A percentile compares a stretch with the other conserved stretches of the same genome.
phyloP scores from a whole-genome alignment of 2,888 invertebrate species.

The Eupsilia transversa region DNA sequence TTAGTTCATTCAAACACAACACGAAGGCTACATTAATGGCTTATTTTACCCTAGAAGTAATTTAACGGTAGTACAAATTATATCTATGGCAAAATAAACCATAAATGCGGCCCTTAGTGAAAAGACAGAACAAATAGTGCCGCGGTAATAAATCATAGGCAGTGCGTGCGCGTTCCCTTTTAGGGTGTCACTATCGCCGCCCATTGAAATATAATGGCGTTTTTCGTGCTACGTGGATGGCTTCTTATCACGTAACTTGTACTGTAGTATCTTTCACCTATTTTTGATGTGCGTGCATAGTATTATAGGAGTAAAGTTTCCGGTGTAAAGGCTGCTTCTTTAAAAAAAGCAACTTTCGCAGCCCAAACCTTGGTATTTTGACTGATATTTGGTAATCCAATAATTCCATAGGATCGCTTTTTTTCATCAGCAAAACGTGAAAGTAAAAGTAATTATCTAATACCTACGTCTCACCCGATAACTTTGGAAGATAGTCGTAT shows the following conservation, averaged over 20 bases:
- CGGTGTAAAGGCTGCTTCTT: not conserved
- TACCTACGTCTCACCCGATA: not conserved
- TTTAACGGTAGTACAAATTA: constrained; percentile 18
- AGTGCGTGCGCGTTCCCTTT: constrained; percentile 55
- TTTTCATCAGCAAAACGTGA: not conserved
- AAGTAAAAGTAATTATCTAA: not conserved
- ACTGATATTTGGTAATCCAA: not conserved
- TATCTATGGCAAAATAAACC: constrained; percentile 24
- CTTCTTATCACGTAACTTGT: constrained; percentile 51
- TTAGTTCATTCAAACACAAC: not conserved
- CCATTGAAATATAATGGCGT: constrained; percentile 40
- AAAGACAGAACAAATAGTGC: constrained; percentile 45
- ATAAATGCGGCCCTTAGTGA: constrained; percentile 25
- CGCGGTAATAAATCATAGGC: constrained; percentile 44
- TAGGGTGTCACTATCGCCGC: constrained; percentile 51
- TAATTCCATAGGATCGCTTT: not conserved
- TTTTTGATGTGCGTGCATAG: constrained; percentile 13
- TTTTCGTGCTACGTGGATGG: constrained; percentile 40
- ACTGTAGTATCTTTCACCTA: constrained; percentile 10
- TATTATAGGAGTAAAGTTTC: not conserved
- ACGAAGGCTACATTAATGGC: not conserved
- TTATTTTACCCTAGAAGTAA: not conserved
- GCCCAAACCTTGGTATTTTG: not conserved
- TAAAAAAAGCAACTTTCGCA: not conserved
- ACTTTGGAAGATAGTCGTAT: not conserved